Conservation (phyloP, 1,140 invertebrate genomes). For the Drosophila grimshawi region DNA sequence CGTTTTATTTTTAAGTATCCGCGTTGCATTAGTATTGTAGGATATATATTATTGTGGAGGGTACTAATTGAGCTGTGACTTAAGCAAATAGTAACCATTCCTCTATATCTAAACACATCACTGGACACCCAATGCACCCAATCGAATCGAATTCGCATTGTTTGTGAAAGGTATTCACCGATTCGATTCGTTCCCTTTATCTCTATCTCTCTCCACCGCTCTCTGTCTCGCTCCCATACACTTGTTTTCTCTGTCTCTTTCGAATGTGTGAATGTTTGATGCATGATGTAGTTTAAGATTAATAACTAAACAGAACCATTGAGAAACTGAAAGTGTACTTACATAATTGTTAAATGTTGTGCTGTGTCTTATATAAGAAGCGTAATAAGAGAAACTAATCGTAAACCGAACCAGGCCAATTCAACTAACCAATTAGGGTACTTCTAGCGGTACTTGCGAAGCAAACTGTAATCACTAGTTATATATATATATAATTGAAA, state of each 20-base stretch:
- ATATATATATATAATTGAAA: no score
- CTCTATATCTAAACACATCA: neutral
- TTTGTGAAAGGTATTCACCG: neutral
- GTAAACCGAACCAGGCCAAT: conserved; percentile 43
- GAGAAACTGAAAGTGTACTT: conserved; percentile 75
- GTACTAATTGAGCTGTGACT: neutral
- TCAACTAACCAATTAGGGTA: conserved; percentile 35
- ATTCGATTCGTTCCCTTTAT: neutral
- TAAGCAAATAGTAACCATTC: neutral
- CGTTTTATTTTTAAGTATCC: neutral
- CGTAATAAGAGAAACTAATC: conserved; percentile 18
- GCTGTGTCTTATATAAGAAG: conserved; percentile 61
- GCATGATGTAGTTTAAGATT: conserved; percentile 24
- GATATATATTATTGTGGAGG: neutral
- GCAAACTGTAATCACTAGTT: conserved; percentile 40
- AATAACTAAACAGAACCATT: conserved; percentile 33
- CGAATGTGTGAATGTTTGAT: conserved; percentile 2
- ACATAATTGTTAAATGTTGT: conserved; percentile 72
- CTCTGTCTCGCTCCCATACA: neutral
- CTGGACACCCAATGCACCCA: neutral
- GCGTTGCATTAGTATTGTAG: conserved; percentile 7
- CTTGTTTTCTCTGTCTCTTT: neutral
- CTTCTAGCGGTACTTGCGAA: neutral
- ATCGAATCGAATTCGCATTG: neutral
- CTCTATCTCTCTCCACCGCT: neutral